Evolutionary conservation across 23 tunicate genomes (phyloP), one percentile per base, ranked within the genome.

Genomic region (Ciona savignyi): DNA sequence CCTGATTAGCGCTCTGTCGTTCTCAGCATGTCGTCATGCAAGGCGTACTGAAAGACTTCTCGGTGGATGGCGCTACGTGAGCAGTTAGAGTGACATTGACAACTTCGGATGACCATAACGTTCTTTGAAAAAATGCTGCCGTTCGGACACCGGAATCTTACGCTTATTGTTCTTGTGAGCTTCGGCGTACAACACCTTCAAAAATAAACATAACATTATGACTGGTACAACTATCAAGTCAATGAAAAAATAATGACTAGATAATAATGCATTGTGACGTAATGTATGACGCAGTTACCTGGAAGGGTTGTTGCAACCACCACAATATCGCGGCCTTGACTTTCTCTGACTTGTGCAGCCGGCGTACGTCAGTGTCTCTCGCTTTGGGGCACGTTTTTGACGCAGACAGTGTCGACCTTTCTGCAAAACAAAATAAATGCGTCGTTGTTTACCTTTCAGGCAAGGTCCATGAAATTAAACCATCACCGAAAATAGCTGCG

Each of bases 271-370:
- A 63, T 63, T 63, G 26, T 23, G n/a, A n/a, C n/a, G n/a, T n/a
- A n/a, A n/a, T n/a, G n/a, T n/a, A n/a, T n/a, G n/a, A n/a, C n/a
- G n/a, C n/a, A n/a, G n/a, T n/a, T n/a, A 86, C 93, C 85, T 79
- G 27, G 62, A 24, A 1, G 48, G 35, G 63, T 74, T 81, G n/a
- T 72, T 71, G 80, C 93, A 86, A 35, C 75, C 78, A 26, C 93
- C 93, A 62, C 93, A 86, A 66, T 74, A 86, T 63, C 80, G 65
- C 27, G 74, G 93, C 68, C 76, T 79, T 42, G 42, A 69, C 49
- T 79, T 79, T 49, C 74, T 67, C 24, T 74, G 60, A 74, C 93
- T 86, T 30, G n/a, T 69, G 76, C 93, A 86, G 31, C 82, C 82
- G 33, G 93, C 83, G 33, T 86, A 86, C 34, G 76, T 79, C 62